Base-by-base conservation (phyloP, 2,797 vertebrate genomes). In the Sebastes hubbsi region DNA sequence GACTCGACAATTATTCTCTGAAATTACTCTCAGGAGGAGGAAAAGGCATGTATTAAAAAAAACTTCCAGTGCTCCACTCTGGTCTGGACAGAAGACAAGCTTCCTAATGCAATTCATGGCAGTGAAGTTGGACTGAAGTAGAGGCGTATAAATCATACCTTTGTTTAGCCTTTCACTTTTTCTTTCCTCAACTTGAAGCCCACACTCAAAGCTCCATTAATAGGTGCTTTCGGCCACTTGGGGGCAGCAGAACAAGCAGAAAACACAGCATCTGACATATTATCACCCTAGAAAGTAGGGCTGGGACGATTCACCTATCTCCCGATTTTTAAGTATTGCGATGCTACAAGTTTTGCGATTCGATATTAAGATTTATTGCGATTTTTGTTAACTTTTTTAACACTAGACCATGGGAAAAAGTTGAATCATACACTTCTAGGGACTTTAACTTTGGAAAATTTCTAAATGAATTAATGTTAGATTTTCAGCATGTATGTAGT, bases 1-100 rank as follows among this genome's bases (percentile, higher is more conserved):
- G 86, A 89, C 81, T 91, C 83, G 75, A 80, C 58, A 38, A 87
- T 93, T 87, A 89, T 88, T 94, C 82, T 86, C 56, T 54, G 56
- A 88, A 91, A 91, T 82, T 85, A 66, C 84, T 82, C 72, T 87
- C 80, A 78, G 79, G 82, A 89, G 81, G 54, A 63, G 27, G 56
- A 86, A 87, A 83, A 84, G 80, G 55, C 72, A 82, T 75, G 74
- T 74, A 81, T 82, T 70, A 59, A 72, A 65, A 72, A 65, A 64
- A 75, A 49, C 68, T 30, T 46, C 27, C 83, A 71, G 70, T 65
- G 60, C 72, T 82, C 59, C 73, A 36, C 56, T 89, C 56, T 38
- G 46, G 64, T 80, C 87, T 84, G 68, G 25, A 62, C 64, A 76
- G 75, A 84, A 62, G n/a, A 58, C 87, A 86, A 80, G 58, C 76